phyloP scores from a whole-genome alignment of 2,888 invertebrate species.

The Pristionchus arcanus region DNA sequence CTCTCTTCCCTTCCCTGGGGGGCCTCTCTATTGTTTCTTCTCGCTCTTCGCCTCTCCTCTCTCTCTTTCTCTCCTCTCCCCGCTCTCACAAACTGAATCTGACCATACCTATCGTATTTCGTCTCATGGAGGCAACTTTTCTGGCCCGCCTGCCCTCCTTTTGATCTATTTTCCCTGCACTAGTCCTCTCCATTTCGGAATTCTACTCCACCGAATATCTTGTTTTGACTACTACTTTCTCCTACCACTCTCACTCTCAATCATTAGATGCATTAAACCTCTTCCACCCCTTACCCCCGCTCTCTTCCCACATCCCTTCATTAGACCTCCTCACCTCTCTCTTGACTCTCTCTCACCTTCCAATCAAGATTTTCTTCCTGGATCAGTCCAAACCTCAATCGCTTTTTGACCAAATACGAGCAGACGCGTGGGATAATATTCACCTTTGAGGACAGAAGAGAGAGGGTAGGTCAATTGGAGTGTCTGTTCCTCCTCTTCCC shows the following conservation, averaged over 20 bases:
- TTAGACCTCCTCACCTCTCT: constrained; percentile 33
- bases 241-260: constrained; percentile 49
- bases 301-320: constrained; percentile 12
- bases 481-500: constrained; percentile 41
- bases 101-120: constrained; percentile 59
- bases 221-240: constrained; percentile 48
- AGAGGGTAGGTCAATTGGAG: constrained; percentile 45
- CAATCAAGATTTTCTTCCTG: constrained; percentile 48
- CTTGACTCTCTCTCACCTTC: constrained; percentile 47
- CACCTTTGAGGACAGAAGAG: constrained; percentile 5
- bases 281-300: background rate
- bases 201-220: constrained; percentile 39
- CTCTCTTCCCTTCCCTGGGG: background rate
- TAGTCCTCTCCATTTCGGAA: constrained; percentile 42
- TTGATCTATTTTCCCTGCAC: constrained; percentile 21
- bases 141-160: constrained; percentile 12
- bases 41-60: constrained; percentile 57
- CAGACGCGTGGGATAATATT: constrained; percentile 49
- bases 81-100: constrained; percentile 46
- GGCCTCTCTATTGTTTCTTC: constrained; percentile 48
- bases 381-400: constrained; percentile 10
- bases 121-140: constrained; percentile 54
- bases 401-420: constrained; percentile 45
- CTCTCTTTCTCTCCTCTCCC: constrained; percentile 47
- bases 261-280: constrained; percentile 42